Base-by-base conservation (phyloP, 2,797 vertebrate species). In the Pseudotriccus pelzelni region DNA sequence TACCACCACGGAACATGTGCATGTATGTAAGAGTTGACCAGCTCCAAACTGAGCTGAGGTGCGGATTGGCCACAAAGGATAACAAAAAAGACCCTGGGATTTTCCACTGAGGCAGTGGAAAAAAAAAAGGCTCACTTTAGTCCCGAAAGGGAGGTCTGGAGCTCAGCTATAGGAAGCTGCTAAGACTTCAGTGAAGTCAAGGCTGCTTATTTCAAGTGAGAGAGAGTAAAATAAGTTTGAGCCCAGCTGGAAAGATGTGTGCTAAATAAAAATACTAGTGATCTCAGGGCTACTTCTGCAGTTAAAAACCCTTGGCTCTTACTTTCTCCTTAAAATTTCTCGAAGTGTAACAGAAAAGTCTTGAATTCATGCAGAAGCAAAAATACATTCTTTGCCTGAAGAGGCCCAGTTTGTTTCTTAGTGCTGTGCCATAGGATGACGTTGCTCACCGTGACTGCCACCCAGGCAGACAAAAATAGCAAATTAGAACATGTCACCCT, bases 1-100 rank as follows among this genome's bases (percentile, higher is more conserved):
- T 23, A 23, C 3, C 20, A 5, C 27, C 22, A 2, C 0, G 6
- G 39, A 21, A 7, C 9, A 2, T 2, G 12, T 12, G 23, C 4
- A 2, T 12, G 0, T 10, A 14, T 27, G 22, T 16, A 30, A 36
- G 39, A 85, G 52, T n/a, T 14, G n/a, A 25, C 13, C 22, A 2
- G 64, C 69, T 63, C 37, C 6, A 0, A 30, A 20, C 53, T 9
- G 21, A 77, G 69, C 47, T 13, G 41, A 36, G 63, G 41, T 2
- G 1, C 2, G 5, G 25, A 27, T 3, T 14, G 28, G n/a, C 66
- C 47, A 19, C 27, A 44, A 43, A 49, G 19, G n/a, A 6, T 23
- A 44, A 44, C 4, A 21, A 10, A 41, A 62, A 50, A 32, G 20
- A 52, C 50, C 27, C 50, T 52, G 50, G 28, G 50, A 52, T 52